These are phyloP conservation scores for Hemichromis elongatus DNA, from an alignment of 2,113 vertebrate species.

Conservation along the genomic window DNA sequence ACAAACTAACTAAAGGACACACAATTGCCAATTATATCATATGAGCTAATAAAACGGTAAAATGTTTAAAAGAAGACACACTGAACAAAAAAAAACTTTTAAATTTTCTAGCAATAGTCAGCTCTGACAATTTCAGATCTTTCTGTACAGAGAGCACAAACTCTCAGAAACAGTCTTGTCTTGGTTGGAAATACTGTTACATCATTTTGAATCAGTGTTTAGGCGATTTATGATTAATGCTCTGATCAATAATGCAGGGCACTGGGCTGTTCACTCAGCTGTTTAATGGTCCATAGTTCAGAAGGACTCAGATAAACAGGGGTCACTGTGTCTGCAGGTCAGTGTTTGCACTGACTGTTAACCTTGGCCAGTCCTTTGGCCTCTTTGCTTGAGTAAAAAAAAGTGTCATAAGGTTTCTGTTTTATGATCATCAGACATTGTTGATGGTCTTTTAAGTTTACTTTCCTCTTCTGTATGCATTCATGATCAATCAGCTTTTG, in stretches of 20 bases:
- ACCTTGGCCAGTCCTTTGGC: background rate
- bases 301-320: background rate
- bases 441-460: background rate
- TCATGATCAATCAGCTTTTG: background rate
- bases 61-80: background rate
- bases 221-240: background rate
- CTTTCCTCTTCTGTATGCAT: background rate
- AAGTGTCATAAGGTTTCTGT: background rate
- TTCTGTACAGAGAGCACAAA: background rate
- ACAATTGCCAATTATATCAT: background rate
- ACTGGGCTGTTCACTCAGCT: background rate
- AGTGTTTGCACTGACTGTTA: conserved; percentile 23
- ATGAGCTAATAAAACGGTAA: background rate
- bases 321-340: background rate
- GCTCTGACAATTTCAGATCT: background rate
- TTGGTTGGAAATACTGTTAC: background rate
- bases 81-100: background rate
- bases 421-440: background rate
- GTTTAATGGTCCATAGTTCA: background rate
- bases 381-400: background rate
- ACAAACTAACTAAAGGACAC: background rate
- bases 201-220: background rate
- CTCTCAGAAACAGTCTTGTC: background rate
- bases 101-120: background rate
- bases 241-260: background rate